phyloP scores from a whole-genome alignment of 2,888 invertebrate genomes.

The Hypercompe scribonia region DNA sequence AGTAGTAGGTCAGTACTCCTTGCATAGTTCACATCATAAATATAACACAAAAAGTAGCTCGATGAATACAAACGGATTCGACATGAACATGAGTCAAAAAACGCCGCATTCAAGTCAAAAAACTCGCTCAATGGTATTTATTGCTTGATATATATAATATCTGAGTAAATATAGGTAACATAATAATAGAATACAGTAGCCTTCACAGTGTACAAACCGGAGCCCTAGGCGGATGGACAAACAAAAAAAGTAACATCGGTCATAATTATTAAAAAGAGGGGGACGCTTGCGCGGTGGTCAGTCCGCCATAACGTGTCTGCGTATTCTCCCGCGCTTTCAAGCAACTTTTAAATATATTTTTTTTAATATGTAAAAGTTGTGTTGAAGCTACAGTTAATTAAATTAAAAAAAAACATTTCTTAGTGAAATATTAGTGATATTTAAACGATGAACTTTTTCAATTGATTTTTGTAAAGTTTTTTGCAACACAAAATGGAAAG shows the following conservation, averaged over 20 bases:
- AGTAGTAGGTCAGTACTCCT: neutral
- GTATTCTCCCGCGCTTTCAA: conserved; percentile 49
- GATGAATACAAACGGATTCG: conserved; percentile 18
- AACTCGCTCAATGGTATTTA: conserved; percentile 25
- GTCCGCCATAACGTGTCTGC: conserved; percentile 67
- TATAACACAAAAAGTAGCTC: neutral
- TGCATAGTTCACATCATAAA: neutral
- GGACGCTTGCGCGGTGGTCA: conserved; percentile 70
- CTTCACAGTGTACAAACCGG: conserved; percentile 60
- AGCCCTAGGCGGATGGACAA: conserved; percentile 66
- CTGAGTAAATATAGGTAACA: conserved; percentile 17
- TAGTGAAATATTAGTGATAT: conserved; percentile 57
- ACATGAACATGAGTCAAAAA: conserved; percentile 46
- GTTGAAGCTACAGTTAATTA: neutral
- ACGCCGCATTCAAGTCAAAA: conserved; percentile 28
- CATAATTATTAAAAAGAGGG: conserved; percentile 82
- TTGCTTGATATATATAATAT: neutral
- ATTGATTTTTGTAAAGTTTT: conserved; percentile 47
- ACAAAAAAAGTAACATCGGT: conserved; percentile 78
- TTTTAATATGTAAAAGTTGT: conserved; percentile 36
- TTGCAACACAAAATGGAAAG: conserved; percentile 55
- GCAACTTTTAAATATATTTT: conserved; percentile 13
- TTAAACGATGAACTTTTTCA: conserved; percentile 64
- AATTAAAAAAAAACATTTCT: too few species aligned
- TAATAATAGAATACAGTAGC: conserved; percentile 49